Evolutionary conservation across 2,888 invertebrate genomes (phyloP), one percentile per base, ranked within the genome.

Genomic region (Dynastes grantii): DNA sequence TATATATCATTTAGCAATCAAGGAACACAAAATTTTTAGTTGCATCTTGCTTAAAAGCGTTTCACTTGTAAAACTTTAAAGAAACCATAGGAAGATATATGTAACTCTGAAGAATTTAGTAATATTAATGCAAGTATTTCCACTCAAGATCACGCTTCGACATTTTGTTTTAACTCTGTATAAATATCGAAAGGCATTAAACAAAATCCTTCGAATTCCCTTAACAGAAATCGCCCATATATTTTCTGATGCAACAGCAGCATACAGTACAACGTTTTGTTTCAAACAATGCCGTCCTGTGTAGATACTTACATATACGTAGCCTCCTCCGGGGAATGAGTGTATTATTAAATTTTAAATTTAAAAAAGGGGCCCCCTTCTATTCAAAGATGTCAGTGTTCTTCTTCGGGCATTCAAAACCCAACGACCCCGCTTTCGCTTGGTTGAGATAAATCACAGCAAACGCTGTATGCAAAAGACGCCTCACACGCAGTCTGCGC

Each of bases 311-410:
- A 32, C 32, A 32, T 4, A 45, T 53, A 40, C 9, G 40, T 40
- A n/a, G 53, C 53, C n/a, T 53, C 13, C 13, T 53, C 53, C 16
- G 11, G 2, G 16, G 53, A 53, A n/a, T 40, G 40, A 40, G 58
- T 51, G 58, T 78, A 73, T 78, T 78, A 78, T 75, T 78, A 78
- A 75, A 78, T 73, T 73, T 73, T 78, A 78, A 78, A 75, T 75
- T n/a, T n/a, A n/a, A n/a, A 78, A 78, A 78, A 11, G 13, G 37
- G 63, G 27, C 51, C 22, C 71, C 37, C 29, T 49, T 29, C 76
- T 76, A 75, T 76, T 76, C 76, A 76, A 63, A 63, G 76, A 63
- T 64, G 63, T 77, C 67, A 53, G 67, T 77, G 76, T 77, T 77
- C 76, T 68, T 76, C 76, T 68, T 63, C 6, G 3, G 32, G 63